Base-by-base conservation (phyloP, 1,140 invertebrate species). In the Tribolium castaneum region DNA sequence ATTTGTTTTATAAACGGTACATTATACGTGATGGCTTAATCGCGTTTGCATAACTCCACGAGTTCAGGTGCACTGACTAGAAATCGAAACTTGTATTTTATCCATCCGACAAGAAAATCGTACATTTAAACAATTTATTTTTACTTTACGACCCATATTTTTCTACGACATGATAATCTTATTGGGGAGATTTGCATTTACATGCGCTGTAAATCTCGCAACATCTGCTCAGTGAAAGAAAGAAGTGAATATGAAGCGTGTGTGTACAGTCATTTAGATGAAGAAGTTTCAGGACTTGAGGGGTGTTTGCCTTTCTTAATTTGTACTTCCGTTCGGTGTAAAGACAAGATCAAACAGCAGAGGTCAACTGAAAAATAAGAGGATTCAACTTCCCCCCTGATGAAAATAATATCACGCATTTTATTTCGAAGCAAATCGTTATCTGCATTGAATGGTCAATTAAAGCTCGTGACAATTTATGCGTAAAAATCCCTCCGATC, bases 1-100 rank as follows among this genome's bases (percentile, higher is more conserved):
- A 66, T 66, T 66, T 30, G 59, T 66, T 66, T 34, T 35, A 66
- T 35, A 66, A 66, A 66, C 59, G 25, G 59, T 66, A 66, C 59
- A 34, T 39, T 35, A 66, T 66, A 66, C 59, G 59, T 66, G 59
- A 66, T 66, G 59, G n/a, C 59, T 13, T 35, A 66, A 66, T 35
- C 59, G 59, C 30, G 13, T 66, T 66, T 66, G 25, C 59, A 66
- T 66, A 66, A 66, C 59, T 66, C 30, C 54, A 35, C 25, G 59
- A 66, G n/a, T 66, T 62, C 16, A 19, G 16, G 16, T 62, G n/a
- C 22, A n/a, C 56, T 12, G 4, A 6, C 5, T 13, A 35, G 12
- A 35, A 66, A 25, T 13, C 6, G 30, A 66, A n/a, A 66, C 59
- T 35, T 7, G 51, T 50, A 50, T 52, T 52, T 52, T 52, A 16